phyloP scores from a whole-genome alignment of 2,888 invertebrate species.

The Polia nebulosa region DNA sequence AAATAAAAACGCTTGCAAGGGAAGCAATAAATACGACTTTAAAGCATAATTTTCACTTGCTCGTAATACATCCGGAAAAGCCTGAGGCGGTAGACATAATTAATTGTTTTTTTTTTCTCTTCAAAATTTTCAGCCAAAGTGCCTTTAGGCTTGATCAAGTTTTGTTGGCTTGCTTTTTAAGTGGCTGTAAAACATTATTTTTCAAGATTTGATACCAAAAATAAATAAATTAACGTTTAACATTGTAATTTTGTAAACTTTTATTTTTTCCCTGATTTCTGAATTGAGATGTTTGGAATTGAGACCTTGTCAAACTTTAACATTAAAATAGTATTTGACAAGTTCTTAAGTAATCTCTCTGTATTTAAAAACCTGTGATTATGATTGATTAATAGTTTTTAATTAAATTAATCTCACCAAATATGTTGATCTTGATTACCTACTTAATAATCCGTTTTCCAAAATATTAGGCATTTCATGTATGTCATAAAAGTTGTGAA shows the following conservation, averaged over 20 bases:
- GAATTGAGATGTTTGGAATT: background rate
- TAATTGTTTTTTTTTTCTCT: slow-evolving; percentile 2
- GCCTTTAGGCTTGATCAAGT: background rate
- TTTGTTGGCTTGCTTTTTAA: background rate
- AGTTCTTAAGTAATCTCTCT: too few relatives aligned
- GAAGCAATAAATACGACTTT: background rate
- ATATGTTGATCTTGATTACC: background rate
- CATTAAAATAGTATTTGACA: too few relatives aligned
- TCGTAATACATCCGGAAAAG: background rate
- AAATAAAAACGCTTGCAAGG: background rate
- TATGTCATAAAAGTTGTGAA: slow-evolving; percentile 23
- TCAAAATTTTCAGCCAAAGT: background rate
- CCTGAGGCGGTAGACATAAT: slow-evolving; percentile 7
- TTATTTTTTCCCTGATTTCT: background rate
- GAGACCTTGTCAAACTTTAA: background rate
- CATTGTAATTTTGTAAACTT: too few relatives aligned
- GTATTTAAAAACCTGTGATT: too few relatives aligned
- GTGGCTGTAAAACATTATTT: background rate
- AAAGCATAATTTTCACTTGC: slow-evolving; percentile 3
- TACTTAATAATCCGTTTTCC: background rate
- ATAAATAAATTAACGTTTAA: too few relatives aligned
- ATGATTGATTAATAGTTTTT: background rate
- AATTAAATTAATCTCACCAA: background rate
- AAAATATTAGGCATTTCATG: slow-evolving; percentile 21
- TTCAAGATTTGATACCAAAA: background rate